A percentile compares a stretch with the other conserved stretches of the same genome.
Conservation (phyloP, 2,797 vertebrate species). For the Coracias cyanogaster region DNA sequence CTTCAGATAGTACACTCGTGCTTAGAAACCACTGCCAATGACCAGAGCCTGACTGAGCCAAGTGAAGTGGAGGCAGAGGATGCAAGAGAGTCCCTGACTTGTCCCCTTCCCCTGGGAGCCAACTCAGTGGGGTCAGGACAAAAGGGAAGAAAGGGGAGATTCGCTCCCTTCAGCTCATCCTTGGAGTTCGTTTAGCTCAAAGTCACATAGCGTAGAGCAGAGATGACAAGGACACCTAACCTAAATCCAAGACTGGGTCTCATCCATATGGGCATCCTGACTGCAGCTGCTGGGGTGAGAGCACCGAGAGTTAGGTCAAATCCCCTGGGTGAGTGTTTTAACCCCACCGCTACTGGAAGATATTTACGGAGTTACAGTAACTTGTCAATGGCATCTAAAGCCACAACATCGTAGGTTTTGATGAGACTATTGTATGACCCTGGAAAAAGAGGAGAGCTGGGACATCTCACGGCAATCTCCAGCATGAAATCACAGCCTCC, state of each 20-base stretch:
- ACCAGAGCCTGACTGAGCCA: neutral
- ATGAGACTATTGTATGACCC: neutral
- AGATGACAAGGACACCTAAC: neutral
- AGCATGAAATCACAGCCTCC: neutral
- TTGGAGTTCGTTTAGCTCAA: neutral
- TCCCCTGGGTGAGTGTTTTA: neutral
- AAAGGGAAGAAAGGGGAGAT: neutral
- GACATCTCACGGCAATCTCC: neutral
- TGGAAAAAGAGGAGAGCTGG: neutral
- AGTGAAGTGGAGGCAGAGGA: neutral
- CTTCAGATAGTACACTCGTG: slow-evolving; percentile 9
- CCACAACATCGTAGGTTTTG: neutral
- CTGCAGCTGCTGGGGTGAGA: neutral
- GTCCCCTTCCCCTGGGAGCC: neutral
- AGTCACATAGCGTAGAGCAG: neutral
- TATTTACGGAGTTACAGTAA: neutral
- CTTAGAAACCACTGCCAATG: slow-evolving; percentile 13
- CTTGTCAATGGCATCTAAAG: neutral
- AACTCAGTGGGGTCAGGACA: neutral
- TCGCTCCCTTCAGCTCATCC: neutral
- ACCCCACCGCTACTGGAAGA: neutral
- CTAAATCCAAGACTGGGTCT: neutral
- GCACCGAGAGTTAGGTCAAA: neutral
- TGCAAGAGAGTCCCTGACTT: neutral
- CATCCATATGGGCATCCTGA: neutral